Evolutionary conservation across 2,113 vertebrate genomes (phyloP), one percentile per base, ranked within the genome.

Genomic region (Stigmatopora nigra): DNA sequence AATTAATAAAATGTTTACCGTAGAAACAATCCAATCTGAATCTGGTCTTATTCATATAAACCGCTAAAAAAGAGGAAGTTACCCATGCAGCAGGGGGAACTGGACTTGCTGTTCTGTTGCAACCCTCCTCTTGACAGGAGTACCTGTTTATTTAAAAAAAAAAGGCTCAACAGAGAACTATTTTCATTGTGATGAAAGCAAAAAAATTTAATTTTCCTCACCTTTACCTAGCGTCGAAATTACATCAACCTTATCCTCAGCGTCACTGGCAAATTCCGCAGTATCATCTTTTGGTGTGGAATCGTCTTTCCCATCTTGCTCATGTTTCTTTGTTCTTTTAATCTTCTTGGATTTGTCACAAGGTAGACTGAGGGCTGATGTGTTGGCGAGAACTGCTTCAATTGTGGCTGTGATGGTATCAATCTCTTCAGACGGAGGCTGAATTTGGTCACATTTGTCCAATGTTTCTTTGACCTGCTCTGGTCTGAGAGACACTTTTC

Each of bases 41-140:
- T 15, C 22, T 31, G 52, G 1, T 17, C 4, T 10, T 22, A 41
- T 13, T 46, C 0, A n/a, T 48, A 14, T 47, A 41, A 52, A 48
- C 7, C 13, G 20, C 53, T 35, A 15, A 13, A 55, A 59, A 15
- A 8, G 44, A 10, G 59, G 14, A 45, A 45, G n/a, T 73, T 94
- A 98, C 96, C 96, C 95, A 56, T 95, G 92, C 58, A 89, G 84
- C 75, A 98, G 88, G 0, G 96, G 93, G 61, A 96, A 92, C 63
- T 92, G 92, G 70, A 98, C 95, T 82, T 97, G 94, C 58, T 94
- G 93, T 61, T 92, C 93, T 3, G 94, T 94, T 63, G 95, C 95
- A 51, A 98, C 90, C 77, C 94, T 91, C 53, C 96, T 90, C 48
- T 87, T 92, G 35, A 87, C 88, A 19, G 85, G 78, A 69, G 93